A percentile compares a stretch with the other conserved stretches of the same genome.
Evolutionary conservation across 2,888 invertebrate species (phyloP).

Genomic region (Philereme vetulata): DNA sequence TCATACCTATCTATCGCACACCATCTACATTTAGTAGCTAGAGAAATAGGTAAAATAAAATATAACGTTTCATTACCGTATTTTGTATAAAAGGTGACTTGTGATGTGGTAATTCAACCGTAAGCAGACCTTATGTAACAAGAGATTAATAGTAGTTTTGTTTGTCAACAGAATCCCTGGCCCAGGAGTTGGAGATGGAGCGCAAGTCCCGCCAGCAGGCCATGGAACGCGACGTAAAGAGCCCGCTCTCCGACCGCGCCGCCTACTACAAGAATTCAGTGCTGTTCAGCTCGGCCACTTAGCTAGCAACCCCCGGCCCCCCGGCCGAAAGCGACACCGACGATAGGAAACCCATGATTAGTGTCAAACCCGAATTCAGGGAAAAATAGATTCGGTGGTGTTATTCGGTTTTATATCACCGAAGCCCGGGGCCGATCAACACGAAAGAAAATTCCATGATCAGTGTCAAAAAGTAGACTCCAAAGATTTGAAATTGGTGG

Average conservation of each 20-base stretch:
- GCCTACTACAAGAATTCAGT: constrained; percentile 96
- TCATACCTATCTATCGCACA: too few relatives aligned
- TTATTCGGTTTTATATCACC: not conserved
- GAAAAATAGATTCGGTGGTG: constrained; percentile 59
- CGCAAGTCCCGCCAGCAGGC: constrained; percentile 92
- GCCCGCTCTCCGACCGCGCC: constrained; percentile 91
- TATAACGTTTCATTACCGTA: too few relatives aligned
- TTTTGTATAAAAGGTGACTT: too few relatives aligned
- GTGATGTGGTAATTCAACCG: too few relatives aligned
- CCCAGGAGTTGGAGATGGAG: constrained; percentile 94
- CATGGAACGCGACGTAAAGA: constrained; percentile 92
- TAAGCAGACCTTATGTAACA: too few relatives aligned
- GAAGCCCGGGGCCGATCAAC: constrained; percentile 68
- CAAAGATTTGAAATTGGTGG: constrained; percentile 45
- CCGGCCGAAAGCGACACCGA: constrained; percentile 75
- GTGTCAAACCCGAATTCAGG: constrained; percentile 82
- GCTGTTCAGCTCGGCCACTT: constrained; percentile 94
- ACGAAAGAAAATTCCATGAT: constrained; percentile 76
- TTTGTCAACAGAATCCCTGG: constrained; percentile 90
- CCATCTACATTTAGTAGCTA: too few relatives aligned
- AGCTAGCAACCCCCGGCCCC: constrained; percentile 75
- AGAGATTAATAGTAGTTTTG: not conserved
- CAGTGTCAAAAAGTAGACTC: constrained; percentile 68
- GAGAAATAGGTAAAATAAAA: too few relatives aligned
- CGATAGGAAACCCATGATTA: constrained; percentile 80